phyloP scores from a whole-genome alignment of 2,888 invertebrate species.

The Sesia bembeciformis region DNA sequence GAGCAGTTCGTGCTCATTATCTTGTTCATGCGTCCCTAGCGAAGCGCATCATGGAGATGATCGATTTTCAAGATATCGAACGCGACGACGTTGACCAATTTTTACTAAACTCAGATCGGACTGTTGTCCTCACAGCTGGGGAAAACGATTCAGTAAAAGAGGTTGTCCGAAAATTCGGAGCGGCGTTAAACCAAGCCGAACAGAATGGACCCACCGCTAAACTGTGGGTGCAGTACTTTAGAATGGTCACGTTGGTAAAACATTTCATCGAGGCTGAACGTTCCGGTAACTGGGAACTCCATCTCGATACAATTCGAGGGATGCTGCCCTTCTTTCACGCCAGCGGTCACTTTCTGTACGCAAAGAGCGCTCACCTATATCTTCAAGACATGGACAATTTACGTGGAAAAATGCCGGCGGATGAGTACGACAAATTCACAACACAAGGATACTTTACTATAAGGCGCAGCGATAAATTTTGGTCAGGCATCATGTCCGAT shows the following conservation, averaged over 20 bases:
- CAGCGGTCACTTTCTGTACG: no score
- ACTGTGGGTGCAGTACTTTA: conserved; percentile 14
- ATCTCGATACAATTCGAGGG: conserved; percentile 11
- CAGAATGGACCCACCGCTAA: conserved; percentile 1
- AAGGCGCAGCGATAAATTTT: conserved; percentile 12
- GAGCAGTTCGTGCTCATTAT: conserved; percentile 27
- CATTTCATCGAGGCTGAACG: conserved; percentile 25
- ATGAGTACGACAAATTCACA: conserved; percentile 7
- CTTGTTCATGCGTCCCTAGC: background rate
- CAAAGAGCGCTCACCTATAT: conserved; percentile 12
- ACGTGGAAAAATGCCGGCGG: conserved; percentile 8
- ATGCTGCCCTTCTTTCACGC: conserved; percentile 37
- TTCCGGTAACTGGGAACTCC: conserved; percentile 3
- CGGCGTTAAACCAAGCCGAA: background rate
- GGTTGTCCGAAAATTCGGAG: conserved; percentile 10
- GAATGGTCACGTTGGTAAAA: conserved; percentile 21
- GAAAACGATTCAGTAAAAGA: conserved; percentile 21
- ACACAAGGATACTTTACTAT: conserved; percentile 21
- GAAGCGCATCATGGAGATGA: background rate
- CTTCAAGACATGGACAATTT: conserved; percentile 17
- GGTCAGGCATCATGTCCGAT: conserved; percentile 15
- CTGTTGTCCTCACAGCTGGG: conserved; percentile 24
- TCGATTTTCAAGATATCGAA: conserved; percentile 1
- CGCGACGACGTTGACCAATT: conserved; percentile 5
- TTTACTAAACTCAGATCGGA: conserved; percentile 13